Evolutionary conservation across 2,113 vertebrate genomes (phyloP), one percentile per base, ranked within the genome.

Genomic region (Grus americana): DNA sequence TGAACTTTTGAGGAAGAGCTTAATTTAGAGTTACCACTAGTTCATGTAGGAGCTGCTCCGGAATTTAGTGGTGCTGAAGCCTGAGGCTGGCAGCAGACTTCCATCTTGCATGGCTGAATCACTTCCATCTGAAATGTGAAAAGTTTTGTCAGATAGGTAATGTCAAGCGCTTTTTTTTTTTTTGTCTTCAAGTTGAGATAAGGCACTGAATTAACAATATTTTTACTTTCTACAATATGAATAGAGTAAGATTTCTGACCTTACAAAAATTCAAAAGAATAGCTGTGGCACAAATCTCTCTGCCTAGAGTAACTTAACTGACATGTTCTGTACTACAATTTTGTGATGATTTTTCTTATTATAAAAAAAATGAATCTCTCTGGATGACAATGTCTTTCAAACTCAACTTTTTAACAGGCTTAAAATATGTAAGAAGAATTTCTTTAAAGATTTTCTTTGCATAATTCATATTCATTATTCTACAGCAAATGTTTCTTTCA

Each of bases 401-500:
- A 95, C 22, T 87, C 72, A 79, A 85, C 72, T 90, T 95, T 93
- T 90, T 88, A 97, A 76, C 72, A 78, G 55, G 29, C 66, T 96
- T 96, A 88, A 97, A 94, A 93, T 97, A 97, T 97, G 90, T 84
- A 94, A 86, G 88, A 95, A 81, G 12, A 91, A 79, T 91, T 84
- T 87, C 80, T 96, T 97, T 95, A 84, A 86, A 95, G 93, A 96
- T 59, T 93, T 85, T 73, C 22, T 79, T 88, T 91, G 86, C 71
- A 95, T 97, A 93, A 94, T 96, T 97, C 47, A 47, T 97, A 79
- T 84, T 95, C 93, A 88, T 96, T 94, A 88, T 91, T 96, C 88
- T 68, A 79, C 50, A 90, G 72, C 59, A 96, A 96, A 95, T 76
- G 79, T 75, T 96, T 93, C 88, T 91, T 97, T 93, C 73, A 93